These are phyloP conservation scores for Dexiosoma caninum DNA, from an alignment of 2,888 invertebrate species.

Conservation along the genomic window DNA sequence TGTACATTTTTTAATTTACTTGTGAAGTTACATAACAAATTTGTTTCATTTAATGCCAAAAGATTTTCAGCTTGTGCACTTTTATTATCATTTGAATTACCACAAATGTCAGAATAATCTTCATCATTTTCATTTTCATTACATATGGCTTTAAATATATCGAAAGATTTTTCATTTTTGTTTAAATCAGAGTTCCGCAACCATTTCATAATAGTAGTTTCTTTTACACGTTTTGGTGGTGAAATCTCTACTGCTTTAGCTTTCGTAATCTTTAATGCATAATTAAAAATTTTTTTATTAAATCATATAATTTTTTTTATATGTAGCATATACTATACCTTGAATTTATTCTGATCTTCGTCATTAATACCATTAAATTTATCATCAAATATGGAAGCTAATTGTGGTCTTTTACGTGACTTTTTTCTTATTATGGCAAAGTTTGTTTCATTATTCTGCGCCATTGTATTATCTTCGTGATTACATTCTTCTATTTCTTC, in stretches of 20 bases:
- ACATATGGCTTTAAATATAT: conserved; percentile 76
- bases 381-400: conserved; percentile 54
- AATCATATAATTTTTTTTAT: too few relatives aligned
- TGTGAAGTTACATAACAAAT: conserved; percentile 60
- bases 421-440: conserved; percentile 20
- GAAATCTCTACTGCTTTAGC: conserved; percentile 20
- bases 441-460: neutral
- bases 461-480: conserved; percentile 5
- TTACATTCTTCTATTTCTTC: conserved; percentile 19
- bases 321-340: conserved; percentile 28
- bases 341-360: conserved; percentile 6
- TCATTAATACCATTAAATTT: conserved; percentile 46
- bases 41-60: conserved; percentile 9
- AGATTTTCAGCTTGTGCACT: conserved; percentile 50
- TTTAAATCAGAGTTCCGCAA: conserved; percentile 76
- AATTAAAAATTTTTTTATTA: too few relatives aligned
- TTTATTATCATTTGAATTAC: conserved; percentile 47
- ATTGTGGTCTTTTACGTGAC: conserved; percentile 21
- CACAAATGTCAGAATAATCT: neutral
- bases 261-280: conserved; percentile 9
- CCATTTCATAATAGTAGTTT: conserved; percentile 74
- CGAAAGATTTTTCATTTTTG: conserved; percentile 73
- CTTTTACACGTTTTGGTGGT: conserved; percentile 59
- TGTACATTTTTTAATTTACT: conserved; percentile 67
- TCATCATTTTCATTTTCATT: conserved; percentile 69